These are phyloP conservation scores for Pterostichus niger DNA, from an alignment of 2,888 invertebrate species.

Conservation along the genomic window DNA sequence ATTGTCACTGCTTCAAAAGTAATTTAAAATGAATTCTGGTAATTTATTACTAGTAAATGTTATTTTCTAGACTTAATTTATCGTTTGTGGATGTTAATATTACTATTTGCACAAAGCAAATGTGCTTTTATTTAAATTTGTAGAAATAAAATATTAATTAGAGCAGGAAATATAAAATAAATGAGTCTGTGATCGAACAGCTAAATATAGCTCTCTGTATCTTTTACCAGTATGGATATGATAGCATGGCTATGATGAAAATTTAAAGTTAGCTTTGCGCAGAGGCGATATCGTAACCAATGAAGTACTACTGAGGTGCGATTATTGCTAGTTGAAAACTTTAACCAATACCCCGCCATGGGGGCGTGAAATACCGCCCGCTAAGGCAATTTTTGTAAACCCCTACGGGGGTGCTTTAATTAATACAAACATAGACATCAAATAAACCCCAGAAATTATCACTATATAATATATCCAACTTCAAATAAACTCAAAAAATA, in stretches of 20 bases:
- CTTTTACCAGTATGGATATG: not conserved
- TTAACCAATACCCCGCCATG: slow-evolving; percentile 95
- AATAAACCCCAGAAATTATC: too few relatives aligned
- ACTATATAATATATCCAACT: too few relatives aligned
- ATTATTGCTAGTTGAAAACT: slow-evolving; percentile 97
- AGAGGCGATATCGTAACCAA: slow-evolving; percentile 95
- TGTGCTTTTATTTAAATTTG: too few relatives aligned
- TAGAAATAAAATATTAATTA: too few relatives aligned
- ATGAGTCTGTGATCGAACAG: not conserved
- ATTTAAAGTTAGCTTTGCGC: slow-evolving; percentile 86
- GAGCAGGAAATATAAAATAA: not conserved
- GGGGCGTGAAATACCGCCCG: slow-evolving; percentile 92
- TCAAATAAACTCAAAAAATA: too few relatives aligned
- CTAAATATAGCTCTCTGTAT: not conserved
- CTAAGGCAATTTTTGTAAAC: slow-evolving; percentile 92
- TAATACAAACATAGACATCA: slow-evolving; percentile 40
- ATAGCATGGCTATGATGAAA: not conserved
- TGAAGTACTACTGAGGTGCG: slow-evolving; percentile 94
- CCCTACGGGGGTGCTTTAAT: slow-evolving; percentile 72
- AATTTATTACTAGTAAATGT: not conserved
- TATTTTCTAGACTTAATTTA: too few relatives aligned
- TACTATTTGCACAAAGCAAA: too few relatives aligned
- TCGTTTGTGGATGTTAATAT: too few relatives aligned
- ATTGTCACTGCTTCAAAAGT: too few relatives aligned
- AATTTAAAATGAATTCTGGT: not conserved